phyloP scores from a whole-genome alignment of 2,113 vertebrate species.

The Gulo gulo region DNA sequence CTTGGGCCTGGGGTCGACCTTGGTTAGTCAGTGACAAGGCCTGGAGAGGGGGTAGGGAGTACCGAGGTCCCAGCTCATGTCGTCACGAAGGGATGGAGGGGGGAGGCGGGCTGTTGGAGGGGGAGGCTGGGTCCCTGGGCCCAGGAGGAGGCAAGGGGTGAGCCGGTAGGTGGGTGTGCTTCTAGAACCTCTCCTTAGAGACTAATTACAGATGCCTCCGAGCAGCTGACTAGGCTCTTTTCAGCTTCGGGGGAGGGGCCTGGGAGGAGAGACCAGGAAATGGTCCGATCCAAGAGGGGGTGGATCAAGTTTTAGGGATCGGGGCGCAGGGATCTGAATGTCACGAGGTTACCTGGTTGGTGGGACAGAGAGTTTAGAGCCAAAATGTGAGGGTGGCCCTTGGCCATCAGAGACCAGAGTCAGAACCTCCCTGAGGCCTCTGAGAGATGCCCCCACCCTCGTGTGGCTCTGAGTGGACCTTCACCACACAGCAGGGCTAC shows the following conservation, averaged over 20 bases:
- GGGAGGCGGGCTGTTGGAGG: accelerated
- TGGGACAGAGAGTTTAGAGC: not conserved
- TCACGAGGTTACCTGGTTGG: not conserved
- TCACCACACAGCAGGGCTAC: not conserved
- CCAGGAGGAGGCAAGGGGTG: too few relatives aligned
- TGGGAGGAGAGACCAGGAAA: not conserved
- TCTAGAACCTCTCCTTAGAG: not conserved
- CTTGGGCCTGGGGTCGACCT: not conserved
- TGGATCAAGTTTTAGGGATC: not conserved
- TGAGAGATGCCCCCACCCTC: not conserved
- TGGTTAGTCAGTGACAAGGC: not conserved
- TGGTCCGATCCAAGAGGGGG: not conserved
- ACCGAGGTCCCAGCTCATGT: not conserved
- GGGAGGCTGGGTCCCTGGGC: not conserved
- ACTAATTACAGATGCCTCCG: not conserved
- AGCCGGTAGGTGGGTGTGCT: not conserved
- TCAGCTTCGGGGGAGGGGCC: not conserved
- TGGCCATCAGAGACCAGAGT: not conserved
- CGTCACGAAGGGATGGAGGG: not conserved
- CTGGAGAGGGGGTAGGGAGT: not conserved
- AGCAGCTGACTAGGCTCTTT: not conserved
- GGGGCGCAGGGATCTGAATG: not conserved
- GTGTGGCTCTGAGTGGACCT: not conserved
- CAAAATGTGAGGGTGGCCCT: not conserved
- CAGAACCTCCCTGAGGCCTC: not conserved